These are phyloP conservation scores for Limenitis camilla DNA, from an alignment of 2,888 invertebrate species.

Conservation along the genomic window DNA sequence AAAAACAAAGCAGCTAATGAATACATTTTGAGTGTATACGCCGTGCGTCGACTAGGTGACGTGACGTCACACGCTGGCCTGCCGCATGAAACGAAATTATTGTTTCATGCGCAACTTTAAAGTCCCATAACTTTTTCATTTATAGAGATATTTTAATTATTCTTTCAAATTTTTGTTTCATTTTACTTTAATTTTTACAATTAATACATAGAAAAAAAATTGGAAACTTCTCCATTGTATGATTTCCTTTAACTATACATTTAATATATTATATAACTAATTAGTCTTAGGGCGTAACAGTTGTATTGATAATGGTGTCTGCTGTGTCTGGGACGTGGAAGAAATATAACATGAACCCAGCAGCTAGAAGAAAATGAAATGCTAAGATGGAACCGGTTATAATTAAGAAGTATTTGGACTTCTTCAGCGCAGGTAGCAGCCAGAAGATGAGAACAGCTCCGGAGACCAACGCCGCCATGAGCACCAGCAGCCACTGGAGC, in stretches of 20 bases:
- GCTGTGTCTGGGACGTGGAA: slow-evolving; percentile 76
- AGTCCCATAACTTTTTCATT: too few relatives aligned
- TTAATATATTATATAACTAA: not conserved
- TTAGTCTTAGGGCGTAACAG: slow-evolving; percentile 27
- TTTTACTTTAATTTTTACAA: too few relatives aligned
- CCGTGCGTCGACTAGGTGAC: too few relatives aligned
- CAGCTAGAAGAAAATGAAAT: slow-evolving; percentile 87
- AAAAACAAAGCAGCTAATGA: too few relatives aligned
- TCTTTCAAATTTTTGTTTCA: too few relatives aligned
- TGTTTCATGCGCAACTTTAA: too few relatives aligned
- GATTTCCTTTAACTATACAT: not conserved
- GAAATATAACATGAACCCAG: slow-evolving; percentile 90
- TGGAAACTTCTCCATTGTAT: too few relatives aligned
- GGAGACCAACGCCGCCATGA: slow-evolving; percentile 87
- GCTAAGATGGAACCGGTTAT: slow-evolving; percentile 76
- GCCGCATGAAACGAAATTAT: too few relatives aligned
- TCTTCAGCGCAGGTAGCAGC: slow-evolving; percentile 82
- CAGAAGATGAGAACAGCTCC: slow-evolving; percentile 89
- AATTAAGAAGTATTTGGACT: slow-evolving; percentile 72
- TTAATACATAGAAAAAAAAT: too few relatives aligned
- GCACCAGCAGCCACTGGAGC: slow-evolving; percentile 91
- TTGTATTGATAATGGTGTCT: slow-evolving; percentile 19
- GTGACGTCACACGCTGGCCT: too few relatives aligned
- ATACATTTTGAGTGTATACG: too few relatives aligned
- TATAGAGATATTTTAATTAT: too few relatives aligned